Conservation (phyloP, 1,140 invertebrate genomes). For the Tenebrio molitor region DNA sequence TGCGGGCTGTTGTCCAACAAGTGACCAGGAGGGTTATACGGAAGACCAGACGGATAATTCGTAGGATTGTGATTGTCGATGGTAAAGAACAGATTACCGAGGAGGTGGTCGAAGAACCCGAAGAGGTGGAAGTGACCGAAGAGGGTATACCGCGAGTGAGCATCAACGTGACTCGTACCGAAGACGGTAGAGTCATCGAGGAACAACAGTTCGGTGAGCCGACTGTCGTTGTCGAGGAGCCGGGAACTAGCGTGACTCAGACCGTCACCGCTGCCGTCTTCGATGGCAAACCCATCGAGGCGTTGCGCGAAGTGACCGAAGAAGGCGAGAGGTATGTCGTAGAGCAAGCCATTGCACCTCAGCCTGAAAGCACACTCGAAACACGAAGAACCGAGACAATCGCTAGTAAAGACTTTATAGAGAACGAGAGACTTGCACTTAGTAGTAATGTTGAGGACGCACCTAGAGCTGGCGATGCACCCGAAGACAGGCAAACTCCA, state of each 20-base stretch:
- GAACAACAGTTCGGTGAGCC: constrained; percentile 66
- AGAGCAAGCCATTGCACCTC: constrained; percentile 57
- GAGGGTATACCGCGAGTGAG: constrained; percentile 81
- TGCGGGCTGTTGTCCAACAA: constrained; percentile 83
- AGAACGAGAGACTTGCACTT: constrained; percentile 56
- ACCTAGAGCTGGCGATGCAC: constrained; percentile 58
- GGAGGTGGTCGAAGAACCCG: constrained; percentile 86
- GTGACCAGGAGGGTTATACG: constrained; percentile 82
- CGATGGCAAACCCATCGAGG: constrained; percentile 54
- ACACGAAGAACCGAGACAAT: constrained; percentile 17
- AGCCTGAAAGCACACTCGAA: constrained; percentile 55
- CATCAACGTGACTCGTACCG: constrained; percentile 77
- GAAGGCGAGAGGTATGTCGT: constrained; percentile 62
- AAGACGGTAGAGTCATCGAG: constrained; percentile 69
- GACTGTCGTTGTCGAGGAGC: constrained; percentile 22
- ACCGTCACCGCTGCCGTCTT: constrained; percentile 51
- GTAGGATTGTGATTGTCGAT: constrained; percentile 82
- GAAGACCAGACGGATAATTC: constrained; percentile 80
- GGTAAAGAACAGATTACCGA: constrained; percentile 86
- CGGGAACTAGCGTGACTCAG: constrained; percentile 52
- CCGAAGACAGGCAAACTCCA: constrained; percentile 50
- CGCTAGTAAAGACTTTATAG: constrained; percentile 54
- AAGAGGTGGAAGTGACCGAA: constrained; percentile 83
- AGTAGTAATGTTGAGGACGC: constrained; percentile 58
- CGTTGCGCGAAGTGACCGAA: constrained; percentile 40